These are phyloP conservation scores for Tribolium freemani DNA, from an alignment of 2,888 invertebrate species.

Conservation along the genomic window DNA sequence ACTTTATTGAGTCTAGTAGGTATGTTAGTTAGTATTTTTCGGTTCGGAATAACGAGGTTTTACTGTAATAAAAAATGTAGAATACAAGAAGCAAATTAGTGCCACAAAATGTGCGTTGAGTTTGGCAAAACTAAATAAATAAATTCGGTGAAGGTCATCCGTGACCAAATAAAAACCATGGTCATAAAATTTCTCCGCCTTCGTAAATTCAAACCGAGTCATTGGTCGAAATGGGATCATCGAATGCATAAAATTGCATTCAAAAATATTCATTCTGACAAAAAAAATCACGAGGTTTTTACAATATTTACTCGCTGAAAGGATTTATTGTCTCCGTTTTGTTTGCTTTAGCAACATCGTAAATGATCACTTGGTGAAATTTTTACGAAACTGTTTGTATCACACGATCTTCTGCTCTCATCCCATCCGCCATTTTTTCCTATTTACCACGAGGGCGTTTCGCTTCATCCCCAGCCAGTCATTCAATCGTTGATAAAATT, in stretches of 20 bases:
- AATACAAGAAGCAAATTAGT: no score
- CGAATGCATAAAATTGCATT: neutral
- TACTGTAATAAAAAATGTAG: no score
- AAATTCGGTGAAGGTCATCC: conserved; percentile 21
- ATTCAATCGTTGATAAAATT: neutral
- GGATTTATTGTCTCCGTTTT: neutral
- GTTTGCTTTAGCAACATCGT: neutral
- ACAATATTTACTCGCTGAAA: neutral
- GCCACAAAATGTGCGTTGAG: no score
- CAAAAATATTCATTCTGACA: neutral
- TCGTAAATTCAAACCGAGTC: conserved; percentile 1
- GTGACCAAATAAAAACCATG: conserved; percentile 20
- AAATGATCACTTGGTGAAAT: no score
- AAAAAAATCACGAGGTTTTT: neutral
- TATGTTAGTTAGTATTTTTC: no score
- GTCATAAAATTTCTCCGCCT: conserved; percentile 16
- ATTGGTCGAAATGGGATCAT: conserved; percentile 6
- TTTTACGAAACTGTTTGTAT: no score
- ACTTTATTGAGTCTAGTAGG: no score
- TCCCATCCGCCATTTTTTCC: neutral
- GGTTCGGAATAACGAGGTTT: no score
- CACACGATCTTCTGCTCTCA: neutral
- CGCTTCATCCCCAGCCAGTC: neutral
- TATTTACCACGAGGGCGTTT: neutral
- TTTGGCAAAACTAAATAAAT: neutral